Base-by-base conservation (phyloP, 2,113 vertebrate species). In the Erpornis zantholeuca region DNA sequence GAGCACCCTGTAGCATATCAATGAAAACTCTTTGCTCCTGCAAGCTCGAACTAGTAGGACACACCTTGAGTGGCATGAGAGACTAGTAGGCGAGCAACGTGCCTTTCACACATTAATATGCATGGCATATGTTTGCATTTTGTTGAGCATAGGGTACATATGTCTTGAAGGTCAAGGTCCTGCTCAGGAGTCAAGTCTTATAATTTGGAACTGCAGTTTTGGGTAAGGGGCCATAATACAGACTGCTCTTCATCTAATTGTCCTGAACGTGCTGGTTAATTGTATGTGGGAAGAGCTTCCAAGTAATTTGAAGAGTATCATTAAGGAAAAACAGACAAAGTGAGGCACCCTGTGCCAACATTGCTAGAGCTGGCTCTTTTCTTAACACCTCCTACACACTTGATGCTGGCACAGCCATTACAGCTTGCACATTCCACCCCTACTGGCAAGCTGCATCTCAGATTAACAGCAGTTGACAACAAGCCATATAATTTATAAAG, bases 61-160 rank as follows among this genome's bases (percentile, higher is more conserved):
- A 97, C 96, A 81, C 95, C 95, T 95, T 88, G 60, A 77, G 60
- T 63, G 76, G 65, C 75, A 96, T 96, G 94, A 96, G 93, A 96
- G 88, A 96, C 60, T 88, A 75, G 96, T 92, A 96, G 94, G 94
- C 59, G 85, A 94, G 80, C 53, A 88, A 18, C 2, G 0, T 88
- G 85, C 71, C 68, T 96, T 92, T 90, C 82, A 81, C 60, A 81
- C 52, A 66, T 90, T 94, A 94, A 71, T 88, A 96, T 94, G 72
- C 72, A 75, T 44, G 33, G 68, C 44, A 47, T 47, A 92, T 40
- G 8, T 78, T 88, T 84, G 75, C 80, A 78, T 44, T n/a, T 23
- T 53, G 29, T 36, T 88, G 56, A 77, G 60, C 76, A 75, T 3
- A 71, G 10, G 44, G 42, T 40, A 68, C 31, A 18, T 35, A 28